Conservation (phyloP, 1,140 invertebrate species). For the Drosophila murphyi region DNA sequence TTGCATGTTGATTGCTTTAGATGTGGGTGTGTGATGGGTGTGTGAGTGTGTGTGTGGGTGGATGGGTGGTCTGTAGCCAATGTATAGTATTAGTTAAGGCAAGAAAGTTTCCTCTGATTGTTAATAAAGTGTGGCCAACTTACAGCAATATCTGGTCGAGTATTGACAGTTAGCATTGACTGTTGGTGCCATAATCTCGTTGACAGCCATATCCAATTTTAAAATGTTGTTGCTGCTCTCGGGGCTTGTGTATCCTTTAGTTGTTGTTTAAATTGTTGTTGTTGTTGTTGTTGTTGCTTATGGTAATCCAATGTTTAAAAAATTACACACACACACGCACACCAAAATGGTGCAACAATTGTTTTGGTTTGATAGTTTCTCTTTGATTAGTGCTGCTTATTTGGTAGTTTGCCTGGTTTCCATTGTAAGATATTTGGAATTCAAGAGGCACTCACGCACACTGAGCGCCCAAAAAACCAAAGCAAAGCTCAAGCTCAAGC, state of each 20-base stretch:
- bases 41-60: not conserved
- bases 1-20: not conserved
- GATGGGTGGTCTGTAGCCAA: not conserved
- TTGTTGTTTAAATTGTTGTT: conserved; percentile 4
- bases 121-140: conserved; percentile 38
- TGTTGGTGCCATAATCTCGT: conserved; percentile 82
- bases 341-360: conserved; percentile 14
- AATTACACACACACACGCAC: conserved; percentile 13
- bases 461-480: conserved; percentile 41
- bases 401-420: conserved; percentile 57
- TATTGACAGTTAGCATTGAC: conserved; percentile 83
- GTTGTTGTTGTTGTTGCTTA: conserved; percentile 11
- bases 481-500: conserved; percentile 31
- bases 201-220: conserved; percentile 78
- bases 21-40: not conserved
- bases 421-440: conserved; percentile 70
- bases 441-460: conserved; percentile 75
- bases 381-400: conserved; percentile 44
- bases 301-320: conserved; percentile 59
- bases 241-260: conserved; percentile 47
- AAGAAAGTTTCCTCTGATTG: not conserved
- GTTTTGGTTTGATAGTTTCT: conserved; percentile 62
- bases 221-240: conserved; percentile 14
- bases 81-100: not conserved
- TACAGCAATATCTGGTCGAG: conserved; percentile 84